A percentile compares a stretch with the other conserved stretches of the same genome.
Conservation (phyloP, 1,140 invertebrate genomes). For the Forficula auricularia region DNA sequence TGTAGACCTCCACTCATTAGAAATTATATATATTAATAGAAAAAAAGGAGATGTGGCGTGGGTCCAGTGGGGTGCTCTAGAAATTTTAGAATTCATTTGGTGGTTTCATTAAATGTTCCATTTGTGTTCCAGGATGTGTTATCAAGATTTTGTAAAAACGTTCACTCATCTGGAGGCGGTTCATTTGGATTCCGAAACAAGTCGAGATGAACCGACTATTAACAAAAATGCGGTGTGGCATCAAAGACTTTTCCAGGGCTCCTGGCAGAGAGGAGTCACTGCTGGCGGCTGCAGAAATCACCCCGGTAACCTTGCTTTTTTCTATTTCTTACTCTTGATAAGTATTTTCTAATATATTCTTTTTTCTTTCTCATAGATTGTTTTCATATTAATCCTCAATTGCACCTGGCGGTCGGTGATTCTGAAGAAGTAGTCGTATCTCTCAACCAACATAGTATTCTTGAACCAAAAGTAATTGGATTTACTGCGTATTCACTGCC, state of each 20-base stretch:
- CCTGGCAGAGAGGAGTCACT: constrained; percentile 75
- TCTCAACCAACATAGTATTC: constrained; percentile 74
- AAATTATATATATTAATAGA: too few relatives aligned
- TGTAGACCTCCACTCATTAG: too few relatives aligned
- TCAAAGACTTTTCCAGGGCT: constrained; percentile 64
- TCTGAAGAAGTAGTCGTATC: constrained; percentile 74
- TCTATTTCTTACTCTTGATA: constrained; percentile 4
- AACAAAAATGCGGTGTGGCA: constrained; percentile 66
- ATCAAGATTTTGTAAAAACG: constrained; percentile 63
- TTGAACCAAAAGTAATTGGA: constrained; percentile 85
- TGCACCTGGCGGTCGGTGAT: constrained; percentile 62
- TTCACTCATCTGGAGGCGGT: constrained; percentile 74
- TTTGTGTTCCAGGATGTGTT: constrained; percentile 54
- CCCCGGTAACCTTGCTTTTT: constrained; percentile 34
- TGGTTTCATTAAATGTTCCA: too few relatives aligned
- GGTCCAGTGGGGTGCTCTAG: too few relatives aligned
- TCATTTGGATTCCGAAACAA: constrained; percentile 72
- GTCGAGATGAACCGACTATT: constrained; percentile 62
- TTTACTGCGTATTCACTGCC: constrained; percentile 72
- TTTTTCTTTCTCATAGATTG: constrained; percentile 44
- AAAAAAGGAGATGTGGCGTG: too few relatives aligned
- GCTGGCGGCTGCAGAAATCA: constrained; percentile 84
- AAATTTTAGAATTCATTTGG: too few relatives aligned
- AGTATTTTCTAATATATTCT: constrained; percentile 3
- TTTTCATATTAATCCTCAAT: constrained; percentile 84